Base-by-base conservation (phyloP, 2,797 vertebrate genomes). In the Lithobates sylvaticus region DNA sequence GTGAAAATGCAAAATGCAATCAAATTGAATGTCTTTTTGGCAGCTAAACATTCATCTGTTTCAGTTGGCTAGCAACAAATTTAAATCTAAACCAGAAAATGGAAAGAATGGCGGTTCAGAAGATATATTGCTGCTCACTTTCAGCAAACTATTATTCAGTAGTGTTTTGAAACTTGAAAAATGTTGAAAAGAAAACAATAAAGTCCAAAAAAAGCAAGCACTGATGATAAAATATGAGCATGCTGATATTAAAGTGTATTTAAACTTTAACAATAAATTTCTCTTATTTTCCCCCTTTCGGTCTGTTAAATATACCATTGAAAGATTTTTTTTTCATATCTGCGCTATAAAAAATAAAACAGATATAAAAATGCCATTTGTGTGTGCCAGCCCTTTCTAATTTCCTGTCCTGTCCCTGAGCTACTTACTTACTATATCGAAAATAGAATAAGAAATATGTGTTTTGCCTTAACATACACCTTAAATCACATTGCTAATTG, bases 141-240 rank as follows among this genome's bases (percentile, higher is more conserved):
- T 44, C 44, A 75, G 27, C 72, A 75, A 54, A 75, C 42, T 75
- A 75, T 75, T 42, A 42, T 72, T 42, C 21, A 72, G 36, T 72
- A 72, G 70, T n/a, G 3, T 72, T 39, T 72, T 36, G 8, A 72
- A 42, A 9, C 23, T 39, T 72, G 36, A 72, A 42, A 12, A 23
- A 42, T 23, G 39, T 72, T 39, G n/a, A 26, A 69, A 42, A 36
- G 32, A 39, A 36, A 39, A 54, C 50, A 54, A 71, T 69, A 39
- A 71, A 23, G 36, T 36, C 6, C 5, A 39, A 36, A 36, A 36
- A 72, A 72, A 44, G 54, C 54, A 61, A 61, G 3, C 7, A 23
- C 8, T 61, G 21, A 7, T 7, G 54, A 61, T 61, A 61, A 61
- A 61, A 5, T 61, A 9, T 61, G 21, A 61, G 6, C 54, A 23